Base-by-base conservation (phyloP, 2,888 invertebrate species). In the Nemurella pictetii region DNA sequence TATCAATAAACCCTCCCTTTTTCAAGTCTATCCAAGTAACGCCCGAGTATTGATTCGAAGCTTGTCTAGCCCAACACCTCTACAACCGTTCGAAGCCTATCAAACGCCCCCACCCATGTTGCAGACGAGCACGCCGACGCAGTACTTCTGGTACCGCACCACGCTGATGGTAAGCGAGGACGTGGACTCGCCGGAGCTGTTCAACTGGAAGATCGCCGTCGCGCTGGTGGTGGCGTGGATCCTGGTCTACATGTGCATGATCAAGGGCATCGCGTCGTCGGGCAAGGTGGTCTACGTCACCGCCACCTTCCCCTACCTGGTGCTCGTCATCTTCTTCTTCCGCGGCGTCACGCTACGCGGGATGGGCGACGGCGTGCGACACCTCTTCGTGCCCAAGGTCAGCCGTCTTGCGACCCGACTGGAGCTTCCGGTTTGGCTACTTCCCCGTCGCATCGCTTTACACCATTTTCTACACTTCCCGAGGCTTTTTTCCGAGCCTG, bases 181-280 rank as follows among this genome's bases (percentile, higher is more conserved):
- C 89, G 97, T 98, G 86, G 95, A 97, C 89, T 93, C 94, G 85
- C 96, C 98, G 0, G 94, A 95, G 88, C 93, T 93, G 1, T 97
- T 99, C 91, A 98, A 98, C 91, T 97, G 96, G 94, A 97, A 97
- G 90, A 97, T 99, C 88, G 96, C 95, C 0, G 89, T 97, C 73
- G 96, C 97, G 20, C 92, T 99, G 77, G 92, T 97, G 12, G 93
- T 96, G 1, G 97, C 98, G 29, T 99, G 99, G 99, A 94, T 96
- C 85, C 92, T 99, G 26, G 97, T 98, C 87, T 99, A 98, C 90
- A 93, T 98, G 90, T 98, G 98, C 91, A 98, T 99, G 95, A 98
- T 98, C 88, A 98, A 98, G 90, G 99, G 99, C 84, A 98, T 99
- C 87, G 98, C 98, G 0, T 98, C 98, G 4, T 98, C 98, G 0